A percentile compares a stretch with the other conserved stretches of the same genome.
phyloP scores from a whole-genome alignment of 2,888 invertebrate genomes.

The Dryobota labecula region DNA sequence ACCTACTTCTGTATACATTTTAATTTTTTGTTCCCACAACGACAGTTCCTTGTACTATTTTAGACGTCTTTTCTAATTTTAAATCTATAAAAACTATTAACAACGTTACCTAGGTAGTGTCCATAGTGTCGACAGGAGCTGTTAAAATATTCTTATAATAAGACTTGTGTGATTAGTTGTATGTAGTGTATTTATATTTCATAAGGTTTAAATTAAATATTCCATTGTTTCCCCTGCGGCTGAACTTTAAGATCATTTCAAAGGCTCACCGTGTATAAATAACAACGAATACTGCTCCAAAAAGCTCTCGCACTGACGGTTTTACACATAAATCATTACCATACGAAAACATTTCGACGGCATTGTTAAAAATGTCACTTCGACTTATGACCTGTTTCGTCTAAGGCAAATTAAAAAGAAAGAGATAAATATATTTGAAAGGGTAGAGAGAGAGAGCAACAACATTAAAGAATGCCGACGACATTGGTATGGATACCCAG shows the following conservation, averaged over 20 bases:
- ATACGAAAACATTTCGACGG: slow-evolving; percentile 90
- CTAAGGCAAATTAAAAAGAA: slow-evolving; percentile 86
- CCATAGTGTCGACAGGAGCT: not conserved
- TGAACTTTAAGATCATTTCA: slow-evolving; percentile 76
- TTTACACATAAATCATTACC: slow-evolving; percentile 90
- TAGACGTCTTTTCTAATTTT: slow-evolving; percentile 54
- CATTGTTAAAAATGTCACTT: slow-evolving; percentile 90
- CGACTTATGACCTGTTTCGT: slow-evolving; percentile 89
- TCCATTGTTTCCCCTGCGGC: slow-evolving; percentile 79
- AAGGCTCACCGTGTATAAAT: slow-evolving; percentile 80
- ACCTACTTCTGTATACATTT: slow-evolving; percentile 70
- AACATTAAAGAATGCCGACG: slow-evolving; percentile 85
- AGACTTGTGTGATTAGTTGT: slow-evolving; percentile 22
- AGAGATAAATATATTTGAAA: slow-evolving; percentile 75
- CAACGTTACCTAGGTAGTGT: slow-evolving; percentile 12
- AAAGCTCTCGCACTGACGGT: slow-evolving; percentile 82
- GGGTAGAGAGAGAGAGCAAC: slow-evolving; percentile 74
- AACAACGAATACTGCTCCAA: slow-evolving; percentile 81
- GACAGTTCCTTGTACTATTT: slow-evolving; percentile 63
- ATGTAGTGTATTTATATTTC: slow-evolving; percentile 49
- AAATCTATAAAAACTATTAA: slow-evolving; percentile 24
- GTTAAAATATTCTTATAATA: slow-evolving; percentile 19
- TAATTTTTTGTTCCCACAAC: slow-evolving; percentile 60
- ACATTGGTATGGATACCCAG: slow-evolving; percentile 67
- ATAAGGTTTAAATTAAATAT: slow-evolving; percentile 73